Evolutionary conservation across 2,797 vertebrate genomes (phyloP), one percentile per base, ranked within the genome.

Genomic region (Eulemur rubriventer): DNA sequence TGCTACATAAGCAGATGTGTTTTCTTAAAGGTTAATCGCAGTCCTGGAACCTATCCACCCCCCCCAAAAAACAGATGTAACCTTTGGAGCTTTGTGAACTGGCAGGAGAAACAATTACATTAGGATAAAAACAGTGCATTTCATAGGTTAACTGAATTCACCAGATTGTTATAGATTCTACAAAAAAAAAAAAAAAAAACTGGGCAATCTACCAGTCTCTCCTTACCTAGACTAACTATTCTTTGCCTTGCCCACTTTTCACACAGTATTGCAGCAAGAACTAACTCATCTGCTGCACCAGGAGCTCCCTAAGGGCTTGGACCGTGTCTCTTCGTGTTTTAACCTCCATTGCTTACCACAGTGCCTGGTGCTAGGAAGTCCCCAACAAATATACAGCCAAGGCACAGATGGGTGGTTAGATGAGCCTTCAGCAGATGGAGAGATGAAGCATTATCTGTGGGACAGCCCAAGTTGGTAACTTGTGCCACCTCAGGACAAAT

Each of bases 11-110:
- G 43, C 75, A 95, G 59, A 84, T 5, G 12, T 2, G 70, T 70
- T 69, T 92, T 50, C 76, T 88, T 89, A 89, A 81, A 79, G 63
- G 65, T 59, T 28, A 91, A 93, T 57, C 1, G 0, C 41, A n/a
- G 4, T 10, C 41, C 63, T 92, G 89, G 86, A 96, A 84, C 48
- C 18, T 30, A 38, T 20, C 83, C 48, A 80, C 13, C 70, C 48
- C 72, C 55, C 30, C 30, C n/a, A n/a, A n/a, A 33, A 96, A 78
- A 91, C 59, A 89, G 93, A 97, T 55, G 57, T 93, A 82, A 97
- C 91, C 94, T 97, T 97, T 92, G 46, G 82, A 96, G n/a, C 63
- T 82, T n/a, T 76, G 80, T 83, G 50, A 88, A 85, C 63, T 86
- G 91, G 86, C 94, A 79, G 55, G 50, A 9, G 46, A 85, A 52